These are phyloP conservation scores for Eupeodes luniger DNA, from an alignment of 2,888 invertebrate species.

Conservation along the genomic window DNA sequence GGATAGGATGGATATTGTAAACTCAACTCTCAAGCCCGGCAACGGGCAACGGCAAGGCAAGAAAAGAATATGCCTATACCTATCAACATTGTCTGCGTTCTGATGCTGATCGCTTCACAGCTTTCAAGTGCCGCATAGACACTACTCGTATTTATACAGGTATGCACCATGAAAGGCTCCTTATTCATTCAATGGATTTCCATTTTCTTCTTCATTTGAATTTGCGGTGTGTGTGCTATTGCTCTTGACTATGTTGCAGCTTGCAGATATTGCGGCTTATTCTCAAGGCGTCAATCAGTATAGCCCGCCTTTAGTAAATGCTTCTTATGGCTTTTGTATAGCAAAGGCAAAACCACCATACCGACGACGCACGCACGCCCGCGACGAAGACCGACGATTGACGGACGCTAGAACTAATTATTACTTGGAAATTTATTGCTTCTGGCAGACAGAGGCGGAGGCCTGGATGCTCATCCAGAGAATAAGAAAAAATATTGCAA, in stretches of 20 bases:
- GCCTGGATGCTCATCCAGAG: no score
- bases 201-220: conserved; percentile 65
- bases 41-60: not conserved
- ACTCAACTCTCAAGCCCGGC: not conserved
- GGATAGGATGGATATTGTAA: conserved; percentile 48
- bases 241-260: not conserved
- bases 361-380: not conserved
- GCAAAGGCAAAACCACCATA: not conserved
- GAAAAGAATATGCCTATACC: conserved; percentile 26
- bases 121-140: conserved; percentile 48
- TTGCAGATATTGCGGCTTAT: not conserved
- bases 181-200: conserved; percentile 20
- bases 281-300: conserved; percentile 64
- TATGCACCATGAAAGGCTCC: not conserved
- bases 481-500: conserved; percentile 45
- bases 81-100: conserved; percentile 25
- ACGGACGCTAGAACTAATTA: conserved; percentile 59
- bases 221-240: conserved; percentile 25
- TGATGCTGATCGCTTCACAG: conserved; percentile 47
- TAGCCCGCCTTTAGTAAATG: not conserved
- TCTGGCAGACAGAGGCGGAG: conserved; percentile 5
- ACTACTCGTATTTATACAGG: not conserved
- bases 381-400: not conserved
- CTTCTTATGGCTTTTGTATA: not conserved
- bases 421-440: conserved; percentile 56